Base-by-base conservation (phyloP, 92 coral and sea anemone genomes). In the Paramuricea clavata region DNA sequence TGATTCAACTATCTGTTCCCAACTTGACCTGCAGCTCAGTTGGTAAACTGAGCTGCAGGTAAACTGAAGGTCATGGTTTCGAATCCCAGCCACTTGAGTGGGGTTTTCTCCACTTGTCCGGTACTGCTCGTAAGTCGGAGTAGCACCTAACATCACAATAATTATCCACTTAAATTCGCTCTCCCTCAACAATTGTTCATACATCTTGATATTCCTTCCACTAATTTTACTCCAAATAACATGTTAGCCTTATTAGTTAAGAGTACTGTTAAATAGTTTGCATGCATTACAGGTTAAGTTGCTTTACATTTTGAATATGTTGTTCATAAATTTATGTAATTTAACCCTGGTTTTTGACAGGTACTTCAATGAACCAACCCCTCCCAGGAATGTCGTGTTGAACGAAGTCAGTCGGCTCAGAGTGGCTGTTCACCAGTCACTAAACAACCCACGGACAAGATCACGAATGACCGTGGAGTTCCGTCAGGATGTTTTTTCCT, bases 401-500 rank as follows among this genome's bases (percentile, higher is more conserved):
- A n/a, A 5, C 21, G 33, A 35, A 8, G 26, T 35, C 50, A 35
- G 50, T 36, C 9, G 26, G 21, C 41, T 71, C 15, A 12, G 49
- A 21, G 26, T 26, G 27, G 41, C 33, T 30, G 9, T 71, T 31
- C n/a, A 39, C 16, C 77, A 71, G 77, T 35, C 77, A 67, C 79
- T 49, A 9, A 50, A 68, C 61, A 2, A 49, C 11, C 44, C 35
- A 17, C n/a, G 76, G 68, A 67, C 62, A 42, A 23, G 64, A 21
- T 31, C 31, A 13, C 80, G 50, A 6, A 25, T 83, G 59, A 68
- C 87, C 30, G 36, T 69, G 21, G 57, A 42, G 15, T 83, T 83
- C 80, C 25, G 88, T 1, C 26, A 42, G 35, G 88, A 83, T 83
- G 68, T 71, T 49, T 83, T 70, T 71, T n/a, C 74, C 28, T 71